Evolutionary conservation across 2,888 invertebrate species (phyloP), one percentile per base, ranked within the genome.

Genomic region (Acleris literana): DNA sequence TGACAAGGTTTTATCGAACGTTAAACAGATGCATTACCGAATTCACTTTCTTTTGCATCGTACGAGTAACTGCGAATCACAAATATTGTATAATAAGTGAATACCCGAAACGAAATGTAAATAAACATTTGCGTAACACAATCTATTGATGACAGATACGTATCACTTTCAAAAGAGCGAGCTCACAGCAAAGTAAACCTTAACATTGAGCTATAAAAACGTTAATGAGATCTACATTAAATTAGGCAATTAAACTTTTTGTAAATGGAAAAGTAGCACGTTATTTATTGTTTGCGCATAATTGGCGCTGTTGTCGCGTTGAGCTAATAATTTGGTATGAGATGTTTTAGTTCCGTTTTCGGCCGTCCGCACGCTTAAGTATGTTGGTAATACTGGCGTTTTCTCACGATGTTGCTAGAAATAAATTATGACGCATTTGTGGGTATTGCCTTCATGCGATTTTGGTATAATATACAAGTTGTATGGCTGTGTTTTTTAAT

Each of bases 91-190:
- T 63, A 48, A 55, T 43, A 17, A 22, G 7, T 53, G 18, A 33
- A 49, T 22, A 17, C 39, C 29, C 48, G 20, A 49, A 54, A 49
- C 13, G 39, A 55, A 49, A 49, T 22, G 55, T 63, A 63, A 62
- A 62, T 55, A 62, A 62, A 63, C 62, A 61, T 62, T 55, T 63
- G 48, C 48, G 49, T 63, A 63, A 63, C 49, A 5, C 16, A n/a
- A n/a, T 39, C 55, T 39, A 48, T 55, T 18, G 62, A 63, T 63
- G 62, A 63, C 54, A 63, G 62, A 55, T 49, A 49, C 17, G 55
- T 55, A 63, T 55, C 48, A 49, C 54, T 63, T 63, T 48, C 48
- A 20, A 48, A 54, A 17, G 20, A 39, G 33, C 25, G 11, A n/a
- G n/a, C 16, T 17, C 17, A 54, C 5, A 54, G 16, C 33, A 62